Conservation (phyloP, 1,140 invertebrate species). For the Hermatobates lingyangjiaoensis region DNA sequence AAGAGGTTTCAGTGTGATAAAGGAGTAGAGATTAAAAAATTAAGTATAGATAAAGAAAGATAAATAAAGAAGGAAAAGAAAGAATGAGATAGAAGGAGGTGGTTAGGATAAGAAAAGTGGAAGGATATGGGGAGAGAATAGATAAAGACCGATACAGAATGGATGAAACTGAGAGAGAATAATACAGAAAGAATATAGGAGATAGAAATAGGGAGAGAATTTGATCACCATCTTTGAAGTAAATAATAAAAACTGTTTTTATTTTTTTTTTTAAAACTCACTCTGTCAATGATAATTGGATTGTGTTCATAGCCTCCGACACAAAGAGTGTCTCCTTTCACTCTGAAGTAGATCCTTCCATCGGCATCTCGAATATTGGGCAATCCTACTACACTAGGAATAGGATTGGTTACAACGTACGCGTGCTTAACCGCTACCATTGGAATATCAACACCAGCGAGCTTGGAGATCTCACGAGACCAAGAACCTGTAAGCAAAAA, state of each 20-base stretch:
- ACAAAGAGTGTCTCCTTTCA: conserved; percentile 59
- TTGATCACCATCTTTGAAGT: background rate
- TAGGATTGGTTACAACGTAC: conserved; percentile 62
- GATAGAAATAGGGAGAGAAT: background rate
- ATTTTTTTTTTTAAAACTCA: too few species aligned
- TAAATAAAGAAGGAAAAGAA: too few species aligned
- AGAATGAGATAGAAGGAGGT: too few species aligned
- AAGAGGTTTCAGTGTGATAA: too few species aligned
- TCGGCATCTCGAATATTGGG: conserved; percentile 77
- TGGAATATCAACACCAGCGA: conserved; percentile 51
- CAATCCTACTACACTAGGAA: conserved; percentile 45
- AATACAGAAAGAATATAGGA: background rate
- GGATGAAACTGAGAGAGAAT: too few species aligned
- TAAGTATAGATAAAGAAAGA: too few species aligned
- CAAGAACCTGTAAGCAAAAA: conserved; percentile 30
- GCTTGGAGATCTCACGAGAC: conserved; percentile 49
- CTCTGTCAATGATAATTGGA: conserved; percentile 56
- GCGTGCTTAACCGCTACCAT: conserved; percentile 70
- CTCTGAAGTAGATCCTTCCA: conserved; percentile 57
- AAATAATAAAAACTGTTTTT: background rate
- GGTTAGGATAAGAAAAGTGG: too few species aligned
- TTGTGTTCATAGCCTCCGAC: conserved; percentile 78
- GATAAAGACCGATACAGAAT: too few species aligned
- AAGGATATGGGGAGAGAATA: too few species aligned
- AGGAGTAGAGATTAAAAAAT: too few species aligned